A percentile compares a stretch with the other conserved stretches of the same genome.
phyloP scores from a whole-genome alignment of 2,113 vertebrate genomes.

The Artemisiospiza belli region DNA sequence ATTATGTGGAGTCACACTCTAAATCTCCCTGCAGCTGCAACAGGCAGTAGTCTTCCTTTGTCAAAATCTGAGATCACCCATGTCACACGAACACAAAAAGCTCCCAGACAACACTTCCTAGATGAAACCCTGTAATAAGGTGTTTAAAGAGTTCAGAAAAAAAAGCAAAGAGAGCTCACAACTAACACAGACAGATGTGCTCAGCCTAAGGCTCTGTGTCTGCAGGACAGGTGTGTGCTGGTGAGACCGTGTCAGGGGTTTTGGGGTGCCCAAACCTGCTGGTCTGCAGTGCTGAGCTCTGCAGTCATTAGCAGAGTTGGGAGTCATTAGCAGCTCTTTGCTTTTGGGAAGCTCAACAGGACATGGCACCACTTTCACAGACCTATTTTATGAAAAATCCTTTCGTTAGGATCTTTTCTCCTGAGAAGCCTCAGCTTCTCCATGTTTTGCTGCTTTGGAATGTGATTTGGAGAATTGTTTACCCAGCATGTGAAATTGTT shows the following conservation, averaged over 20 bases:
- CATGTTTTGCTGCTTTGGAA: too few species aligned
- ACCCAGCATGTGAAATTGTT: too few species aligned
- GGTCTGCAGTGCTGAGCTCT: neutral
- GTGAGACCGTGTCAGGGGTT: neutral
- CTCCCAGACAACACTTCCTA: neutral
- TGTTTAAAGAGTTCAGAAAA: neutral
- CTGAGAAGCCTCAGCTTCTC: too few species aligned
- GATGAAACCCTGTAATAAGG: neutral
- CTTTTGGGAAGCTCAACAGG: neutral
- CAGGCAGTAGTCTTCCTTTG: neutral
- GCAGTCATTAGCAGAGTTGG: neutral
- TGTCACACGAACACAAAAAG: neutral
- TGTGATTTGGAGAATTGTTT: too few species aligned
- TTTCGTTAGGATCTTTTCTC: too few species aligned
- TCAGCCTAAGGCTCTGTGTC: neutral
- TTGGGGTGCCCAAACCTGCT: neutral
- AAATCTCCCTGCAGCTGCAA: neutral
- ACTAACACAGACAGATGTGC: rapidly evolving
- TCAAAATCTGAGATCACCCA: neutral
- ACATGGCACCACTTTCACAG: neutral
- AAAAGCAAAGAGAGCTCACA: neutral
- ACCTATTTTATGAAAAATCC: too few species aligned
- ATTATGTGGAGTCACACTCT: neutral
- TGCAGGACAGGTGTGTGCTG: neutral
- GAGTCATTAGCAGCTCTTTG: neutral